phyloP scores from a whole-genome alignment of 1,140 invertebrate species.

The Mercenaria mercenaria region DNA sequence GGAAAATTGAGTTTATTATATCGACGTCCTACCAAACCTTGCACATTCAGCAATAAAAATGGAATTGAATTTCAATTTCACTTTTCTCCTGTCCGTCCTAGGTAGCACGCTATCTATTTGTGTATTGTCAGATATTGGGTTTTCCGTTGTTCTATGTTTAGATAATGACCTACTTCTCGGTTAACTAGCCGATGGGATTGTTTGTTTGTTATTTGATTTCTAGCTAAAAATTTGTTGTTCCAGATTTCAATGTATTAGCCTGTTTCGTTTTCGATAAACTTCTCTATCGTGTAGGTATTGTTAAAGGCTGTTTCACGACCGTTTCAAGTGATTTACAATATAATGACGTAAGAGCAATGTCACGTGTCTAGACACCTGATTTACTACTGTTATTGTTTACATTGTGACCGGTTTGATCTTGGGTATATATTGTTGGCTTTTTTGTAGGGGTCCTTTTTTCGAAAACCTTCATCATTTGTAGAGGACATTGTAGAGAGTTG shows the following conservation, averaged over 20 bases:
- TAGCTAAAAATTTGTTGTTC: background rate
- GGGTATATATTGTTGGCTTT: too few species aligned
- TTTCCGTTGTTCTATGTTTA: background rate
- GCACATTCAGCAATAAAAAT: background rate
- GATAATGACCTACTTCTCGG: background rate
- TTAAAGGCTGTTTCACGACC: too few species aligned
- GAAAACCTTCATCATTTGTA: background rate
- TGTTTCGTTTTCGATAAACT: background rate
- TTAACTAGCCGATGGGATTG: background rate
- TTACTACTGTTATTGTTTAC: too few species aligned
- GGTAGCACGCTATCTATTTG: background rate
- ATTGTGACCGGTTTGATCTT: too few species aligned
- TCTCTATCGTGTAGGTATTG: background rate
- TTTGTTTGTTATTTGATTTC: background rate
- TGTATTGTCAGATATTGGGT: too few species aligned
- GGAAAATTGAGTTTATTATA: too few species aligned
- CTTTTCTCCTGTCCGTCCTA: conserved; percentile 6
- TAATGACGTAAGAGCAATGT: too few species aligned
- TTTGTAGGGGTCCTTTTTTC: background rate
- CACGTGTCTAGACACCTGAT: too few species aligned
- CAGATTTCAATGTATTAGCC: background rate
- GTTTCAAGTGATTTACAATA: too few species aligned
- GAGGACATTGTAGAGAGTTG: too few species aligned
- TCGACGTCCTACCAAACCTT: background rate
- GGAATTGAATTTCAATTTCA: background rate